A percentile compares a stretch with the other conserved stretches of the same genome.
phyloP scores from a whole-genome alignment of 2,888 invertebrate genomes.

The Laothoe populi region DNA sequence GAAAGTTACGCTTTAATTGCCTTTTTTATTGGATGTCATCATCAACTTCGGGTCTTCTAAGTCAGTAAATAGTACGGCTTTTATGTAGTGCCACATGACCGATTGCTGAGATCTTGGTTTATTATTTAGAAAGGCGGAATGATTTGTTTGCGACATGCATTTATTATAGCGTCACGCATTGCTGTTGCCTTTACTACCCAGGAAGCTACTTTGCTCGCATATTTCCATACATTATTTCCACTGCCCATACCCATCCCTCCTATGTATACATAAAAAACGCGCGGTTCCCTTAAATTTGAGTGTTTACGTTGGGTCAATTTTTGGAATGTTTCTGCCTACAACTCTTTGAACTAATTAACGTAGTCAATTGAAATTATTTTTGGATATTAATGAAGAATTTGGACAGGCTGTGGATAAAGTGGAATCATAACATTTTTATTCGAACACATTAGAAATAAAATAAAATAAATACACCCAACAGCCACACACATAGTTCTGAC shows the following conservation, averaged over 20 bases:
- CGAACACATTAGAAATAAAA: no score
- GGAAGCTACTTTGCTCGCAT: neutral
- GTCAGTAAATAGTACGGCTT: neutral
- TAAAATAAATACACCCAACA: no score
- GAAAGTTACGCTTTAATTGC: slow-evolving; percentile 29
- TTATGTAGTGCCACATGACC: neutral
- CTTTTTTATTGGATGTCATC: slow-evolving; percentile 31
- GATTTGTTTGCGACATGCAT: slow-evolving; percentile 2
- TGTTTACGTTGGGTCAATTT: neutral
- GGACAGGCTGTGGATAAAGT: no score
- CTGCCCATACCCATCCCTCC: slow-evolving; percentile 3
- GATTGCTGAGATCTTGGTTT: slow-evolving; percentile 4
- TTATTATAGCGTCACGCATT: slow-evolving; percentile 2
- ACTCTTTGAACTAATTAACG: neutral
- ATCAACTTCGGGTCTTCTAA: slow-evolving; percentile 24
- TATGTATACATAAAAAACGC: no score
- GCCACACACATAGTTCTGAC: no score
- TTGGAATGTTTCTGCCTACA: neutral
- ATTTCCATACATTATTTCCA: slow-evolving; percentile 4
- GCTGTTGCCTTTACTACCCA: neutral
- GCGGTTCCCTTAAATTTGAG: slow-evolving; percentile 4
- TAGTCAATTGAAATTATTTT: neutral
- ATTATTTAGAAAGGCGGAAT: neutral
- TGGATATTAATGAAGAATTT: no score
- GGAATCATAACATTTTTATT: no score